These are phyloP conservation scores for Papilio polytes DNA, from an alignment of 1,140 invertebrate species.

Conservation along the genomic window DNA sequence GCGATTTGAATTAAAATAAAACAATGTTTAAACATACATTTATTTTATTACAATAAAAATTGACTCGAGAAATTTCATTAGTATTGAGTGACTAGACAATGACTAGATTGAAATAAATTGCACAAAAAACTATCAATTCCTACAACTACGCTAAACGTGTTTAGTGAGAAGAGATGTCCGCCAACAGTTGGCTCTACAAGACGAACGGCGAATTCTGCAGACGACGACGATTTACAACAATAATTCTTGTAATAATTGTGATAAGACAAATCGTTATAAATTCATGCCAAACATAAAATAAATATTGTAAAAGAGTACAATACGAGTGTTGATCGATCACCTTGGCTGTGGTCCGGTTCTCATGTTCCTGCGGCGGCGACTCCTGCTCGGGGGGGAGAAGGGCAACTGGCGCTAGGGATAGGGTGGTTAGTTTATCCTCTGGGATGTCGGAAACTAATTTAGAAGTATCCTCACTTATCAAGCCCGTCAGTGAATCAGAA, in stretches of 20 bases:
- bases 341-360: conserved; percentile 68
- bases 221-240: conserved; percentile 72
- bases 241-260: conserved; percentile 74
- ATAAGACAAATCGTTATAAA: conserved; percentile 79
- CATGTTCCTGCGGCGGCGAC: conserved; percentile 60
- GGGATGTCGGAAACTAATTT: conserved; percentile 56
- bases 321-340: conserved; percentile 81
- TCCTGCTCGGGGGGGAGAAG: conserved; percentile 71
- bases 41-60: conserved; percentile 70
- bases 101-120: conserved; percentile 67
- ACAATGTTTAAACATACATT: conserved; percentile 65
- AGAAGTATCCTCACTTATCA: conserved; percentile 52
- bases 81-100: conserved; percentile 68
- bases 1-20: conserved; percentile 59
- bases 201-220: conserved; percentile 72
- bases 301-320: conserved; percentile 79
- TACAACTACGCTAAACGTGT: conserved; percentile 66
- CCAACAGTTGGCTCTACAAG: conserved; percentile 78
- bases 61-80: conserved; percentile 40
- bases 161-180: conserved; percentile 56
- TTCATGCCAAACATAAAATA: conserved; percentile 83
- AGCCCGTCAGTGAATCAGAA: conserved; percentile 54
- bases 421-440: conserved; percentile 81
- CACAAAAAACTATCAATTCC: conserved; percentile 55
- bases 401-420: conserved; percentile 61